These are phyloP conservation scores for Dasyprocta punctata DNA, from an alignment of 2,113 vertebrate genomes.

Conservation along the genomic window DNA sequence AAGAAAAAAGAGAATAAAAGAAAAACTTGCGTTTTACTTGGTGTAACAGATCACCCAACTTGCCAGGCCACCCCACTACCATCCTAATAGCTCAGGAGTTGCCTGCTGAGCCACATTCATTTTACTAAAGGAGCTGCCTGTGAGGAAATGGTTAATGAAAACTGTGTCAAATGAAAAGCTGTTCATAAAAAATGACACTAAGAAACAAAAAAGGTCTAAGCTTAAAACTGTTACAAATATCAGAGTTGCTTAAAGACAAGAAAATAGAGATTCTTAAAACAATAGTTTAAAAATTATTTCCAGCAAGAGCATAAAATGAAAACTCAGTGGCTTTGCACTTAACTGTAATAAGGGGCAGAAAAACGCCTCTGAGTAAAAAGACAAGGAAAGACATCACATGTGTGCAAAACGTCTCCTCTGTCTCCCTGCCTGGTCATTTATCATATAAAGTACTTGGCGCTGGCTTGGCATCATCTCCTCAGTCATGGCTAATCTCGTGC, in stretches of 20 bases:
- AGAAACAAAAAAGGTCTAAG: not conserved
- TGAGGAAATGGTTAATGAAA: slow-evolving; percentile 41
- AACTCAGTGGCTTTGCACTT: not conserved
- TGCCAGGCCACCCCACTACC: not conserved
- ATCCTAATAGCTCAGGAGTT: not conserved
- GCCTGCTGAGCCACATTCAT: not conserved
- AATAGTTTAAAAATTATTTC: not conserved
- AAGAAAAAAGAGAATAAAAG: not conserved
- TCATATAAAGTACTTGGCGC: not conserved
- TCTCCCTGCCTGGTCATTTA: not conserved
- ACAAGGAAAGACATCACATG: slow-evolving; percentile 2
- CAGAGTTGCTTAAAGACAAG: not conserved
- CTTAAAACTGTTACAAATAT: slow-evolving; percentile 51
- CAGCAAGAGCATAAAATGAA: slow-evolving; percentile 43
- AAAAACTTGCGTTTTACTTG: not conserved
- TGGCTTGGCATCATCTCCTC: slow-evolving; percentile 4
- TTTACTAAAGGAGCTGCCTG: not conserved
- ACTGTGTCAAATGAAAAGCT: slow-evolving; percentile 5
- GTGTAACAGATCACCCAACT: not conserved
- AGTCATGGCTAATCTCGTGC: not conserved
- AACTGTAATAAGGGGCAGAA: not conserved
- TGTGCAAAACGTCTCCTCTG: not conserved
- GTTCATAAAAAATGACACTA: not conserved
- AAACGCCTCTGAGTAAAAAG: not conserved
- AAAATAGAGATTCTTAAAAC: slow-evolving; percentile 28